phyloP scores from a whole-genome alignment of 2,888 invertebrate species.

The Anarsia innoxiella region DNA sequence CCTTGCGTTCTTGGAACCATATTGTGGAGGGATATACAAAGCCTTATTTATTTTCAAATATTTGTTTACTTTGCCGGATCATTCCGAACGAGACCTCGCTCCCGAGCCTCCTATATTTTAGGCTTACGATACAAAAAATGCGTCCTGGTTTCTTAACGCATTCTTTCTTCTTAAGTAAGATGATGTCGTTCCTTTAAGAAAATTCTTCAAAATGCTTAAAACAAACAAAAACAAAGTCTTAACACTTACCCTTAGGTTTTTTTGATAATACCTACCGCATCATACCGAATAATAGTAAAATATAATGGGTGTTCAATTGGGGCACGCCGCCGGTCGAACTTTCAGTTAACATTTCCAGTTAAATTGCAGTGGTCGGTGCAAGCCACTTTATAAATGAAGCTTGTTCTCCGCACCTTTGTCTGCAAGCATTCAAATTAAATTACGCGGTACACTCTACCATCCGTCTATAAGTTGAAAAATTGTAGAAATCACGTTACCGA shows the following conservation, averaged over 20 bases:
- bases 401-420: constrained; percentile 25
- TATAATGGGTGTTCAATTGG: neutral
- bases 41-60: constrained; percentile 52
- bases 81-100: constrained; percentile 22
- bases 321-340: no score
- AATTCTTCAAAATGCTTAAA: no score
- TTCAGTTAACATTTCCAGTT: neutral
- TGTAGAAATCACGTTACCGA: no score
- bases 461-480: no score
- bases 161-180: neutral
- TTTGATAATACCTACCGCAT: no score
- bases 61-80: constrained; percentile 41
- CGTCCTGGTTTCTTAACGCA: constrained; percentile 10
- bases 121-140: constrained; percentile 21
- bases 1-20: constrained; percentile 21
- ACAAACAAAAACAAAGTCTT: no score
- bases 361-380: constrained; percentile 11
- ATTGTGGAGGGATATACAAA: constrained; percentile 29
- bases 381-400: constrained; percentile 29
- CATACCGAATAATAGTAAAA: no score
- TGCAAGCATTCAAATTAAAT: constrained; percentile 34
- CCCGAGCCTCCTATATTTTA: constrained; percentile 26
- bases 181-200: no score
- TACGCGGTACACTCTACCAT: no score
- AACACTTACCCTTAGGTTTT: no score